Percentiles rank a stretch among this genome's conserved stretches.
Conservation (phyloP, 2,888 invertebrate species). For the Drosophila demipolita region DNA sequence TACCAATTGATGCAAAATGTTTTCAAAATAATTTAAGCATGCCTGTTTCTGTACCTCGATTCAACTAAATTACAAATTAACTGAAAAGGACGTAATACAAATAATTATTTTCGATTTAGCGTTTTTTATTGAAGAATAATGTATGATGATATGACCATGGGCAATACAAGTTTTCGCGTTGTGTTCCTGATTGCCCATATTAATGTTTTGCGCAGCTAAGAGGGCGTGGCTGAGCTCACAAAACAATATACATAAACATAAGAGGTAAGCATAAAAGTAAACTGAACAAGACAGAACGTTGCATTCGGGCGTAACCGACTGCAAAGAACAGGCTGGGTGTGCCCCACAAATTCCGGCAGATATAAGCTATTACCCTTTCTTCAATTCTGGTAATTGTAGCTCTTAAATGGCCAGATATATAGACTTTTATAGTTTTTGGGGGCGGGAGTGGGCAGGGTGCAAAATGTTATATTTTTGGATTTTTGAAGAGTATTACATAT, state of each 20-base stretch:
- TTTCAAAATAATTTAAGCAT: background rate
- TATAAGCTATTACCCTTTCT: too few species aligned
- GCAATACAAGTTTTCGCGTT: background rate
- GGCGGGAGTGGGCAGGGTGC: too few species aligned
- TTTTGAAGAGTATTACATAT: too few species aligned
- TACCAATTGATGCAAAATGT: background rate
- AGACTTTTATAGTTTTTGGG: too few species aligned
- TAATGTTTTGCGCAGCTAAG: background rate
- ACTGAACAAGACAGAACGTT: background rate
- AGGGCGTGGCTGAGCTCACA: background rate
- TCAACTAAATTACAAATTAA: background rate
- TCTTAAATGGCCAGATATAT: too few species aligned
- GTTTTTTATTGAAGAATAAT: background rate
- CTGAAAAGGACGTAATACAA: background rate
- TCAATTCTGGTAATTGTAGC: too few species aligned
- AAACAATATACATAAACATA: slow-evolving; percentile 13
- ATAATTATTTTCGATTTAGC: background rate
- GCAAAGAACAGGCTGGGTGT: too few species aligned
- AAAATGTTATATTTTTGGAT: too few species aligned
- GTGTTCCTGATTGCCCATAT: background rate
- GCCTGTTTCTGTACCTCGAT: background rate
- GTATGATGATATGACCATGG: background rate
- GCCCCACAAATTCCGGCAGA: too few species aligned
- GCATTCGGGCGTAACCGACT: too few species aligned
- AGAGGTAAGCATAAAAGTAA: slow-evolving; percentile 16